Base-by-base conservation (phyloP, 2,797 vertebrate genomes). In the Numenius phaeopus region DNA sequence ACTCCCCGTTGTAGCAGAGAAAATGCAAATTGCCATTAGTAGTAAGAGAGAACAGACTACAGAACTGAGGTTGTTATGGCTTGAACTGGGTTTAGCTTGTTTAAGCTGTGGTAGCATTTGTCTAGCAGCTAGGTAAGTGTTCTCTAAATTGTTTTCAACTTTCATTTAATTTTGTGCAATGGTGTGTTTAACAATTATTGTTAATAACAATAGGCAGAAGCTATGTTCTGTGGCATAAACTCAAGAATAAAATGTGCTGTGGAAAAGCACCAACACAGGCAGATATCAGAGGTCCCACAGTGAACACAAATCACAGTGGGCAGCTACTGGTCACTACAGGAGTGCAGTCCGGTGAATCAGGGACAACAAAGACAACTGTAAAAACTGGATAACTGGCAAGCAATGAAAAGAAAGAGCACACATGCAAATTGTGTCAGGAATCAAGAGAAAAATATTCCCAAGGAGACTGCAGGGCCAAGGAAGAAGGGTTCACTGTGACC, bases 361-460 rank as follows among this genome's bases (percentile, higher is more conserved):
- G 7, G 72, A 50, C 32, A 55, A 6, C 14, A 83, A 70, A 72
- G 39, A 42, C 18, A 73, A 34, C 4, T 1, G 1, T 29, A 61
- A 80, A 73, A 73, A 26, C 12, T 9, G 3, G 27, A 7, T 61
- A 52, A 77, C 30, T 55, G 29, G 30, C 11, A 81, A 83, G 19
- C 18, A 86, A 50, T 49, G 7, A 70, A 80, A 83, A 57, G 27
- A 70, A 24, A 46, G 29, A 72, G 3, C 14, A 49, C 7, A 24
- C 5, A 16, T 12, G 17, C 6, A 8, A 4, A 1, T 30, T 0
- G 0, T 62, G 39, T 42, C 16, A 58, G 47, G 29, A 75, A 87
- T 75, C 11, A 21, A 39, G 26, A 64, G 10, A 55, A 71, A 37
- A 86, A 66, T n/a, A 59, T 66, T 5, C 4, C 32, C 14, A 66